These are phyloP conservation scores for Gallirallus australis DNA, from an alignment of 2,797 vertebrate genomes.

Conservation along the genomic window DNA sequence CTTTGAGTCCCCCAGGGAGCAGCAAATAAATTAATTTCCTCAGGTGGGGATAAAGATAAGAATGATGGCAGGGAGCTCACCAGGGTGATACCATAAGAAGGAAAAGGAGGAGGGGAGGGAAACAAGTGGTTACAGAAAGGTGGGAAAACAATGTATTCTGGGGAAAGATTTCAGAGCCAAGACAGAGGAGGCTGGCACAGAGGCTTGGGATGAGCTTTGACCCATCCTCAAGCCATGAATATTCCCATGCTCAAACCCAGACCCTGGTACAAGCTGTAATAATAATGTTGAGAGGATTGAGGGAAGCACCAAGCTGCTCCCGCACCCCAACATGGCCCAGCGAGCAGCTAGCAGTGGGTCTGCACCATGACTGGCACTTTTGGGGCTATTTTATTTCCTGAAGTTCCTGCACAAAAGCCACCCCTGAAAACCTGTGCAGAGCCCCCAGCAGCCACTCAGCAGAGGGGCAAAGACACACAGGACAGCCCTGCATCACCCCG, in stretches of 20 bases:
- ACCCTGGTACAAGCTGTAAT: accelerated
- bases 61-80: background rate
- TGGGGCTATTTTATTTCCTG: background rate
- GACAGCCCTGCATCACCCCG: accelerated
- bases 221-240: accelerated
- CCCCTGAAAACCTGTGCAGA: accelerated
- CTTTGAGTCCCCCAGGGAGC: background rate
- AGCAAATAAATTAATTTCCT: background rate
- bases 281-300: accelerated
- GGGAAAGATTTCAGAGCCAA: background rate
- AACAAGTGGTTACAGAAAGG: background rate
- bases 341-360: accelerated
- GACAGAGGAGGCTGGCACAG: accelerated
- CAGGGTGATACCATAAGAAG: background rate
- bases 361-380: accelerated
- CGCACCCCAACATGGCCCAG: accelerated
- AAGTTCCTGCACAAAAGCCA: background rate
- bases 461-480: accelerated
- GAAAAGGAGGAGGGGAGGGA: background rate
- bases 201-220: background rate
- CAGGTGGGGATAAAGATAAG: background rate
- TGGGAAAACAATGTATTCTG: accelerated
- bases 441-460: background rate
- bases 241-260: accelerated
- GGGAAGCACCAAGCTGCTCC: background rate